Evolutionary conservation across 2,113 vertebrate genomes (phyloP).

Genomic region (Castor canadensis): DNA sequence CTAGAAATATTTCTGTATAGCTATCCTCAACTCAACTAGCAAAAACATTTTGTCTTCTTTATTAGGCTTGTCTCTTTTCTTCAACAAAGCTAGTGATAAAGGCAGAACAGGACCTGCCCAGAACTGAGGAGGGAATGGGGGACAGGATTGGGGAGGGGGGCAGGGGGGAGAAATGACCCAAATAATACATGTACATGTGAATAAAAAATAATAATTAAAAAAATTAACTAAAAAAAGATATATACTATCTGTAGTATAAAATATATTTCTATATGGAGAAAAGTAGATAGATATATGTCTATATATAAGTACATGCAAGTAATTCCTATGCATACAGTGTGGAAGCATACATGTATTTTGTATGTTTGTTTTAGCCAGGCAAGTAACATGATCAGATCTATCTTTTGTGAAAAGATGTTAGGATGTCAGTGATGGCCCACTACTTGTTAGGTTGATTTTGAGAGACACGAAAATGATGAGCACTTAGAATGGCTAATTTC

Average conservation of each 20-base stretch:
- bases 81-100: no score
- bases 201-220: no score
- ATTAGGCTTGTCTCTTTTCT: no score
- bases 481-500: neutral
- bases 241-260: neutral
- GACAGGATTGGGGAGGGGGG: no score
- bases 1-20: no score
- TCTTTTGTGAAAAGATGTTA: neutral
- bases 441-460: neutral
- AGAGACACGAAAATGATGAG: neutral
- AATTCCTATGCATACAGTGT: no score
- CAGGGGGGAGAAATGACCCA: no score
- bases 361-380: neutral
- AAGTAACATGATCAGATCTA: neutral
- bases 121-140: no score
- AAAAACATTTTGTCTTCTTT: no score
- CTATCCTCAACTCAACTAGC: no score
- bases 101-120: no score
- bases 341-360: neutral
- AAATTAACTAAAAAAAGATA: neutral
- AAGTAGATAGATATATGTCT: neutral
- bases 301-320: neutral
- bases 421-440: neutral
- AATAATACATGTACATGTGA: no score
- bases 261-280: neutral